Base-by-base conservation (phyloP, 2,888 invertebrate genomes). In the Trimorus sp. region DNA sequence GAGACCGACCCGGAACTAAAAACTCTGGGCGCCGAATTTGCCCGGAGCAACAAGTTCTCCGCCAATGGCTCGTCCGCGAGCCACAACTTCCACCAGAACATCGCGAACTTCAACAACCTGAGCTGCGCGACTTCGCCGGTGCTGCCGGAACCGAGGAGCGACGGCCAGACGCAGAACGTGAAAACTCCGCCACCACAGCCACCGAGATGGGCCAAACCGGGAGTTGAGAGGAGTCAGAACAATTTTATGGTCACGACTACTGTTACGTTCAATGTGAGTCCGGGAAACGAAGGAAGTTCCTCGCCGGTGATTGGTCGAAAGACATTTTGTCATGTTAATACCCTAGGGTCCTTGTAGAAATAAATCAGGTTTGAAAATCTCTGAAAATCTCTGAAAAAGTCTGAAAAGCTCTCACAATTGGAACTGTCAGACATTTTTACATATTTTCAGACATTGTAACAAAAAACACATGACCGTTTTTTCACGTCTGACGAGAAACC, bases 161-260 rank as follows among this genome's bases (percentile, higher is more conserved):
- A 88, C 11, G 85, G 84, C 68, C 88, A 87, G 7, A 73, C 82
- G 11, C 89, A 89, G 53, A 90, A 86, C 69, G 87, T 86, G 4
- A 91, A 90, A 76, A 95, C 95, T 42, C 97, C 97, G 1, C 97
- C 97, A 7, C 96, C 96, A 0, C 97, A 97, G 0, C 97, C 97
- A 0, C 95, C 97, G 12, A 93, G 97, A 87, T 97, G 97, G 96
- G 95, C 96, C 0, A 97, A 97, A 90, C 96, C 97, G 0, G 93
- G 92, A 37, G 93, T 94, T 84, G 92, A 92, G 82, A 92, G 92
- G 68, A 87, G 66, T 73, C 90, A 91, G 89, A 96, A 94, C 90
- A 96, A 96, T 90, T 96, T 96, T 90, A 96, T 95, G 58, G 96
- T 96, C 63, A 96, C 97, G 60, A 96, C 96, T n/a, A 96, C 96